A percentile compares a stretch with the other conserved stretches of the same genome.
phyloP scores from a whole-genome alignment of 2,113 vertebrate species.

The Taxidea taxus region DNA sequence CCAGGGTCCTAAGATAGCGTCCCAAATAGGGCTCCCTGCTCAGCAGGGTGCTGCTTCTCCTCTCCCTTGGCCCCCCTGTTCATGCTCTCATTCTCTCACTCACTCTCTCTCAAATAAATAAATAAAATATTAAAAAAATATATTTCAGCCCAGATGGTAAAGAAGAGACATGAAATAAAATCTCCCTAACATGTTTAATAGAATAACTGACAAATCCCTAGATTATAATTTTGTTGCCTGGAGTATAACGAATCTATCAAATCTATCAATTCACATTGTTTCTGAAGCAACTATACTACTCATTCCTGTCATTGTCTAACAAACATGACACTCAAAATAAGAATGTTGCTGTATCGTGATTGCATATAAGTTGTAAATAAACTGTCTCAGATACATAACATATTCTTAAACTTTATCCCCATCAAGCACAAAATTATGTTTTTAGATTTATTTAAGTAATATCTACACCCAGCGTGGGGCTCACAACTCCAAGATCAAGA shows the following conservation, averaged over 20 bases:
- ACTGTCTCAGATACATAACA: not conserved
- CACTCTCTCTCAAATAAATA: too few relatives aligned
- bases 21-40: too few relatives aligned
- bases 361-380: not conserved
- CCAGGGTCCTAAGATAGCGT: too few relatives aligned
- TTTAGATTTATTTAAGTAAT: not conserved
- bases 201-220: not conserved
- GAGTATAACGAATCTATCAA: not conserved
- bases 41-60: too few relatives aligned
- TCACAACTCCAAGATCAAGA: not conserved
- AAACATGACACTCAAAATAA: not conserved
- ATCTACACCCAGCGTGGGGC: not conserved
- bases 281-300: not conserved
- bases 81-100: too few relatives aligned
- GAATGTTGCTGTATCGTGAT: not conserved
- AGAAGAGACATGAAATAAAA: not conserved
- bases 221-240: not conserved
- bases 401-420: not conserved
- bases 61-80: too few relatives aligned
- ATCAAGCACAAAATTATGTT: not conserved
- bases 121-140: too few relatives aligned
- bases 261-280: not conserved
- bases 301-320: not conserved
- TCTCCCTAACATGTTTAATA: not conserved
- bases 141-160: not conserved